Conservation (phyloP, 2,888 invertebrate genomes). For the Icerya purchasi region DNA sequence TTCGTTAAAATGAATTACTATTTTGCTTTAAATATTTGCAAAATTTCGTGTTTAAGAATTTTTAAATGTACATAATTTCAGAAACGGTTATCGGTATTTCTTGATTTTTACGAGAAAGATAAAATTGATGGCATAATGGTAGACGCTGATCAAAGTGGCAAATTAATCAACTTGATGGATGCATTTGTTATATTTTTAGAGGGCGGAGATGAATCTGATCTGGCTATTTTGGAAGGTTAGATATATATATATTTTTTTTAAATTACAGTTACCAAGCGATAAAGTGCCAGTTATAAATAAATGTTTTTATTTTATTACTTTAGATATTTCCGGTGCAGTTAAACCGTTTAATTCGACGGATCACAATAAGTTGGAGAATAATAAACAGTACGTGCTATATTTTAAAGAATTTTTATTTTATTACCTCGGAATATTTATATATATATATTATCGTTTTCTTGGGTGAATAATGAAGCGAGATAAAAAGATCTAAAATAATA, state of each 20-base stretch:
- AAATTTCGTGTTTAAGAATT: no score
- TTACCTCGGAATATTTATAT: no score
- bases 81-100: constrained; percentile 73
- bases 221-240: constrained; percentile 48
- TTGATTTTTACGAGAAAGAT: constrained; percentile 53
- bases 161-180: constrained; percentile 70
- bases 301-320: neutral
- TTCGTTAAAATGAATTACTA: no score
- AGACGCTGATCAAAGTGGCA: constrained; percentile 63
- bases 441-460: no score
- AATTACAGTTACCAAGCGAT: no score
- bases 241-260: no score
- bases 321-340: neutral
- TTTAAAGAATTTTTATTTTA: no score
- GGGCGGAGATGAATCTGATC: constrained; percentile 73
- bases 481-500: no score
- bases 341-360: neutral
- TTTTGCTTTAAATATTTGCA: no score
- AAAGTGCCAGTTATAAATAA: neutral
- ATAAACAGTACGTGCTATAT: neutral
- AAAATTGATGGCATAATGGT: constrained; percentile 56
- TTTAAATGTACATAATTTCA: no score
- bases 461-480: no score
- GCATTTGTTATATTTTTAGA: constrained; percentile 92
- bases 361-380: neutral